Conservation (phyloP, 2,888 invertebrate species). For the Volucella inflata region DNA sequence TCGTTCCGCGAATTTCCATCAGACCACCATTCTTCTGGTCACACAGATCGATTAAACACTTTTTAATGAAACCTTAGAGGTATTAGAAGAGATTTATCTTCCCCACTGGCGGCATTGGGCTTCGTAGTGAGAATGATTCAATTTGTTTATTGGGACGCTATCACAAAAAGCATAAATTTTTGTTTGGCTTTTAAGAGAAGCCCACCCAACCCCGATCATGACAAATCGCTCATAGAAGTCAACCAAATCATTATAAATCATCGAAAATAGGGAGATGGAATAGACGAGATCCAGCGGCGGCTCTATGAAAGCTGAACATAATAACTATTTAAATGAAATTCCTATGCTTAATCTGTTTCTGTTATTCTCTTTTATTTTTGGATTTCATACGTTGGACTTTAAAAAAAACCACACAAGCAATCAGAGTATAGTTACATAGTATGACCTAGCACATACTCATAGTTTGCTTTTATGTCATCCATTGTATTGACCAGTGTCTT, state of each 20-base stretch:
- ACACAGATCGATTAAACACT: constrained; percentile 52
- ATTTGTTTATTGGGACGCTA: constrained; percentile 55
- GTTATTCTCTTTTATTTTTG: too few species aligned
- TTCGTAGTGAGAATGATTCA: constrained; percentile 62
- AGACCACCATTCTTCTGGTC: constrained; percentile 52
- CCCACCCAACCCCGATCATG: constrained; percentile 38
- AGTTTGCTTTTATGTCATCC: too few species aligned
- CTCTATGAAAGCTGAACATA: constrained; percentile 30
- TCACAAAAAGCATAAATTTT: constrained; percentile 61
- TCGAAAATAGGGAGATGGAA: constrained; percentile 5
- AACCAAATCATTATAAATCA: constrained; percentile 33
- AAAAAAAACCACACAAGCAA: too few species aligned
- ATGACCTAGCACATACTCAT: too few species aligned
- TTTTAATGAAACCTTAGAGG: constrained; percentile 56
- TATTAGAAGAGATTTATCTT: constrained; percentile 59
- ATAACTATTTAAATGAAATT: constrained; percentile 20
- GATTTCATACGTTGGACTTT: too few species aligned
- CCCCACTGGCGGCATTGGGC: constrained; percentile 11
- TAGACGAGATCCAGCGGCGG: not conserved
- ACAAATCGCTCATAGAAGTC: constrained; percentile 53
- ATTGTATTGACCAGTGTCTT: too few species aligned
- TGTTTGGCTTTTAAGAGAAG: constrained; percentile 55
- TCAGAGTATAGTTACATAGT: too few species aligned
- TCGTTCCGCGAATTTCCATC: constrained; percentile 65
- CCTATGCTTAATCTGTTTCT: too few species aligned